Evolutionary conservation across 2,113 vertebrate species (phyloP).

Genomic region (Epinephelus cyanopodus): DNA sequence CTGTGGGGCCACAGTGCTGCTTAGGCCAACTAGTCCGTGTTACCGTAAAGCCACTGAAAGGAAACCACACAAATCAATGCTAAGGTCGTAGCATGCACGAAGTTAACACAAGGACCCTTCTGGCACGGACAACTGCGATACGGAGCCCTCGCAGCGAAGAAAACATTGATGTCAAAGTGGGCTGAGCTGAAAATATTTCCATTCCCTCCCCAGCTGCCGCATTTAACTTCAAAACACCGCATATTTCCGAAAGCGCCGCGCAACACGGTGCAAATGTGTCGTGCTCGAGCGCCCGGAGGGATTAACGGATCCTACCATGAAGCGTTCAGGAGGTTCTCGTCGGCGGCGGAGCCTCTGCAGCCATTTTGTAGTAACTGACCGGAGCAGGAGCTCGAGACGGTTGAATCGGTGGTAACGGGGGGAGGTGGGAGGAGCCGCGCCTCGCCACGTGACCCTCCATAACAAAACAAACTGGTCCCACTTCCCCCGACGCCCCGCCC

Average conservation of each 20-base stretch:
- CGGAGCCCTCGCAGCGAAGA: slow-evolving; percentile 35
- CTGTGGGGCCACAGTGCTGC: slow-evolving; percentile 12
- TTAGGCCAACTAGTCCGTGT: neutral
- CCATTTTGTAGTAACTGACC: slow-evolving; percentile 97
- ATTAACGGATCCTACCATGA: slow-evolving; percentile 72
- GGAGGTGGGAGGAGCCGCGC: slow-evolving; percentile 83
- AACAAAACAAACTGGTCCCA: slow-evolving; percentile 82
- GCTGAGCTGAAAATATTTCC: slow-evolving; percentile 55
- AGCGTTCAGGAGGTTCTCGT: slow-evolving; percentile 82
- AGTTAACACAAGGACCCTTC: neutral
- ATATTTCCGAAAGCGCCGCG: neutral
- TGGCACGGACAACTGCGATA: neutral
- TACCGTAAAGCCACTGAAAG: neutral
- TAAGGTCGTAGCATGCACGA: neutral
- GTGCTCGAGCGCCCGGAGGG: neutral
- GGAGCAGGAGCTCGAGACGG: slow-evolving; percentile 83
- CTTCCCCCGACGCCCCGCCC: slow-evolving; percentile 62
- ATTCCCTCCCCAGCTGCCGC: slow-evolving; percentile 24
- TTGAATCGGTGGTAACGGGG: slow-evolving; percentile 87
- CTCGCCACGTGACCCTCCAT: slow-evolving; percentile 82
- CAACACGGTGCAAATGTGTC: neutral
- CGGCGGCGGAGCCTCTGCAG: slow-evolving; percentile 88
- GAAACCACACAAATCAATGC: neutral
- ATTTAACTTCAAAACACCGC: slow-evolving; percentile 22
- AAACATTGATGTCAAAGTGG: slow-evolving; percentile 72